Percentiles rank a stretch among this genome's conserved stretches.
These are phyloP conservation scores for Samia ricini DNA, from an alignment of 1,140 invertebrate species.

Conservation along the genomic window DNA sequence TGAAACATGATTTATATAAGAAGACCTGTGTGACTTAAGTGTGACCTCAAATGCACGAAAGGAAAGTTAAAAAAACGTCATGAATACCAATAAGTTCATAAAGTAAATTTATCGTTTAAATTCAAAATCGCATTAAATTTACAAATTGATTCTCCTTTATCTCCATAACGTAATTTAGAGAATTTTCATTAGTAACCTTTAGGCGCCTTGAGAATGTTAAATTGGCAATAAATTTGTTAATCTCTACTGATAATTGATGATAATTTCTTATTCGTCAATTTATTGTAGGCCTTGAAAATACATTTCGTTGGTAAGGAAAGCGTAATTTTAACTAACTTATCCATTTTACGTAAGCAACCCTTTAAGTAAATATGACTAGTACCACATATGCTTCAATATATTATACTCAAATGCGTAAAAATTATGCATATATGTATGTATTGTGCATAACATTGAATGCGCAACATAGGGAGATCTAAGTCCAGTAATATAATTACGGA, in stretches of 20 bases:
- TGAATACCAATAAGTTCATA: background rate
- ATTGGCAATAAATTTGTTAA: conserved; percentile 13
- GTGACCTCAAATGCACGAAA: background rate
- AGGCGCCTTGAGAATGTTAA: conserved; percentile 4
- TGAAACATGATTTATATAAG: too few relatives aligned
- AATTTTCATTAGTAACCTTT: conserved; percentile 17
- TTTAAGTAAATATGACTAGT: too few relatives aligned
- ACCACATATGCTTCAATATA: too few relatives aligned
- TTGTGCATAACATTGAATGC: too few relatives aligned
- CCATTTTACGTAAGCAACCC: too few relatives aligned
- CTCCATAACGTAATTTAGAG: conserved; percentile 5
- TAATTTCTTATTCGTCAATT: background rate
- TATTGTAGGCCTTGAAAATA: background rate
- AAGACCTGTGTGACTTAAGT: background rate
- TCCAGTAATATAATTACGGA: too few relatives aligned
- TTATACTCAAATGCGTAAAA: too few relatives aligned
- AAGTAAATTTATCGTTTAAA: background rate
- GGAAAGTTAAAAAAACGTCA: background rate
- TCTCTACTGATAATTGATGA: conserved; percentile 2
- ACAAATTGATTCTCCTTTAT: conserved; percentile 13
- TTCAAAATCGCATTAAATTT: background rate
- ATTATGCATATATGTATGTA: too few relatives aligned
- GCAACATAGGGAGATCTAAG: too few relatives aligned
- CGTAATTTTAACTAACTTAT: too few relatives aligned
- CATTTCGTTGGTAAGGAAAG: background rate